These are phyloP conservation scores for Meiosimyza decipiens DNA, from an alignment of 2,888 invertebrate species.

Conservation along the genomic window DNA sequence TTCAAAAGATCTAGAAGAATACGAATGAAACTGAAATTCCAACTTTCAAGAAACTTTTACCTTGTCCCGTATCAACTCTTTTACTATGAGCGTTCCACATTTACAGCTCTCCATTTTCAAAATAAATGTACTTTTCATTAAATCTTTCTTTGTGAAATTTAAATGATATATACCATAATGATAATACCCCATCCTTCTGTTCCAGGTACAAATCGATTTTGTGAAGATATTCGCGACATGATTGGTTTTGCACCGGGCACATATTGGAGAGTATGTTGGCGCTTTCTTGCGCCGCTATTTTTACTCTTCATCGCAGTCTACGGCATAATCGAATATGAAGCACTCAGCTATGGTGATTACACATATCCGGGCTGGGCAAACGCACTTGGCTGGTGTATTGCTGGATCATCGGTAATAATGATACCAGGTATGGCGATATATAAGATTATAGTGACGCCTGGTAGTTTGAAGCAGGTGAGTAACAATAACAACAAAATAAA, in stretches of 20 bases:
- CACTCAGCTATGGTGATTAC: constrained; percentile 86
- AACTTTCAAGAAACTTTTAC: too few relatives aligned
- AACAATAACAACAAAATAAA: neutral
- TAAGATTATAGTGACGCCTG: constrained; percentile 83
- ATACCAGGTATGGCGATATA: constrained; percentile 86
- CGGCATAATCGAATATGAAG: constrained; percentile 89
- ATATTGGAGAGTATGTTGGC: constrained; percentile 98
- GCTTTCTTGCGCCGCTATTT: constrained; percentile 91
- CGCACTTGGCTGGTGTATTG: constrained; percentile 85
- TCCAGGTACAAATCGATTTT: constrained; percentile 86
- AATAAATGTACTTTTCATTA: too few relatives aligned
- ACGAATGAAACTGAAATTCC: too few relatives aligned
- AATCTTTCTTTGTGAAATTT: too few relatives aligned
- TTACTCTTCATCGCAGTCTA: constrained; percentile 93
- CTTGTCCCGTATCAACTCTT: too few relatives aligned
- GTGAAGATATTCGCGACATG: constrained; percentile 96
- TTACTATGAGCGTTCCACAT: too few relatives aligned
- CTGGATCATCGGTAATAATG: constrained; percentile 87
- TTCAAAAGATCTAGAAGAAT: too few relatives aligned
- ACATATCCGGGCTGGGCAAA: constrained; percentile 90
- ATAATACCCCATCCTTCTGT: too few relatives aligned
- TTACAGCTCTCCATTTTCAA: too few relatives aligned
- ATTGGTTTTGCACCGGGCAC: constrained; percentile 92
- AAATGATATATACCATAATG: too few relatives aligned
- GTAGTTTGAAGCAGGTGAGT: constrained; percentile 79